Conservation (phyloP, 2,888 invertebrate genomes). For the Netelia virgata region DNA sequence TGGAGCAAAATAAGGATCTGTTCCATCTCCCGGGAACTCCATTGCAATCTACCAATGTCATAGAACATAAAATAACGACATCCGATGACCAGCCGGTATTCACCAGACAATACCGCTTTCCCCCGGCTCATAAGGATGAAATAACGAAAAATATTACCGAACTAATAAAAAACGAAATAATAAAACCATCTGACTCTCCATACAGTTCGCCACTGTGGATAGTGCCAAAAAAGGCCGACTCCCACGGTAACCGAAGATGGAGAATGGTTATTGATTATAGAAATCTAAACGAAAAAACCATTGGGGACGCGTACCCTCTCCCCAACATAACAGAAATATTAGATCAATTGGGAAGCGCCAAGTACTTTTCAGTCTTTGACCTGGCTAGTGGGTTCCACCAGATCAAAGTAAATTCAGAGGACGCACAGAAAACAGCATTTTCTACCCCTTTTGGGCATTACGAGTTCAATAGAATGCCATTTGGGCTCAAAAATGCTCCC, state of each 20-base stretch:
- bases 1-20: conserved; percentile 6
- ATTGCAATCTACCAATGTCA: conserved; percentile 5
- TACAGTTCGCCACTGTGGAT: no score
- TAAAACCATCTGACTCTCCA: background rate
- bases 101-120: conserved; percentile 36
- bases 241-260: no score
- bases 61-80: conserved; percentile 17
- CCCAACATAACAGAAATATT: no score
- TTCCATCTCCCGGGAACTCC: conserved; percentile 8
- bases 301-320: conserved; percentile 34
- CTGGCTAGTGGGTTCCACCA: conserved; percentile 1
- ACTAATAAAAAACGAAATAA: background rate
- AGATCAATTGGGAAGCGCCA: no score
- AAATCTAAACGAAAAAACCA: background rate
- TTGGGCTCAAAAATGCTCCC: conserved; percentile 32
- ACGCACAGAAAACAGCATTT: conserved; percentile 33
- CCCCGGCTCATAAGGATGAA: conserved; percentile 36
- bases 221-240: no score
- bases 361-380: no score
- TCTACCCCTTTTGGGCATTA: conserved; percentile 28
- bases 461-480: conserved; percentile 36
- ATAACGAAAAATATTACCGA: background rate
- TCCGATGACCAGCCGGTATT: conserved; percentile 32
- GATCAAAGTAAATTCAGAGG: background rate
- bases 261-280: no score